Percentiles rank a stretch among this genome's conserved stretches.
phyloP scores from a whole-genome alignment of 2,888 invertebrate genomes.

The Biston stratarius region DNA sequence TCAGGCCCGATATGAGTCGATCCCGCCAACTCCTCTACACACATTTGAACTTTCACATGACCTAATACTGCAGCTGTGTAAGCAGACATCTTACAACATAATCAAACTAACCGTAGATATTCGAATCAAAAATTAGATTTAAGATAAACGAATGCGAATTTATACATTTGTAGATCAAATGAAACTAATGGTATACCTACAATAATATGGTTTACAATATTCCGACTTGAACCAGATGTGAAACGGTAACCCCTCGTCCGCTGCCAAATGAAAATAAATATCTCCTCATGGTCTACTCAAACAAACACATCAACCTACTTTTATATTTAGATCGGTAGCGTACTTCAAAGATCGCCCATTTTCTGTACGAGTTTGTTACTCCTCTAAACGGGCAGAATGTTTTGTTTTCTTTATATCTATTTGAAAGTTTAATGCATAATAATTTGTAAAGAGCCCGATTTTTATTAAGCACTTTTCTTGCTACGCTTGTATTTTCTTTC shows the following conservation, averaged over 20 bases:
- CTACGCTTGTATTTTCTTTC: slow-evolving; percentile 1
- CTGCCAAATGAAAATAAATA: slow-evolving; percentile 76
- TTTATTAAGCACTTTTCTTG: neutral
- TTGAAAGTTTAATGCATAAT: slow-evolving; percentile 21
- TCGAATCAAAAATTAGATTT: slow-evolving; percentile 10
- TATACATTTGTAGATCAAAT: slow-evolving; percentile 46
- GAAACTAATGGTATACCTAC: slow-evolving; percentile 37
- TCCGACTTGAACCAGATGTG: slow-evolving; percentile 57
- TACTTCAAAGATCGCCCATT: slow-evolving; percentile 59
- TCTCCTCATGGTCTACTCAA: slow-evolving; percentile 68
- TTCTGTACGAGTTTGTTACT: slow-evolving; percentile 47
- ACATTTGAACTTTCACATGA: slow-evolving; percentile 67
- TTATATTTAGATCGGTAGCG: slow-evolving; percentile 63
- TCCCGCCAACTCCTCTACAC: slow-evolving; percentile 52
- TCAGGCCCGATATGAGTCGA: slow-evolving; percentile 64
- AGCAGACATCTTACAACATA: slow-evolving; percentile 40
- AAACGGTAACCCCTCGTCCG: slow-evolving; percentile 57
- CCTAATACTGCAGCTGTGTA: slow-evolving; percentile 64
- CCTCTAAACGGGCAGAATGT: slow-evolving; percentile 36
- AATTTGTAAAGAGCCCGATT: slow-evolving; percentile 15
- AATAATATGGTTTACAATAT: slow-evolving; percentile 51
- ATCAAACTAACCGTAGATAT: slow-evolving; percentile 31
- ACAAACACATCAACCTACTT: slow-evolving; percentile 72
- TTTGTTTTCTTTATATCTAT: slow-evolving; percentile 30
- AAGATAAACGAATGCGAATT: slow-evolving; percentile 29